Percentiles rank a stretch among this genome's conserved stretches.
Evolutionary conservation across 2,888 invertebrate genomes (phyloP).

Genomic region (Unio pictorum): DNA sequence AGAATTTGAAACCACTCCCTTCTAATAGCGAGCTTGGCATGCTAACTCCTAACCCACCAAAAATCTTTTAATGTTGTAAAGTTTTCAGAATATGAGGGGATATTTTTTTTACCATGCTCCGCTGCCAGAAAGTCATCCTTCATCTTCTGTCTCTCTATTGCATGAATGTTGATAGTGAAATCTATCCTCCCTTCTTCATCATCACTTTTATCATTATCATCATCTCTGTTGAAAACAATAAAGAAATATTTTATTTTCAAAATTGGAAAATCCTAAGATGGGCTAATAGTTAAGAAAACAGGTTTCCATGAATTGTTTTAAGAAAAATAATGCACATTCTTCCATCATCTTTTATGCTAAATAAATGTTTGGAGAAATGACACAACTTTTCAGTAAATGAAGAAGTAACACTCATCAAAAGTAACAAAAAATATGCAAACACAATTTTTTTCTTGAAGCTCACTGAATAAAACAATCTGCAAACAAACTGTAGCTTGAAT

Average conservation of each 20-base stretch:
- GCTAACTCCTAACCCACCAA: too few relatives aligned
- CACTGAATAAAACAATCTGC: too few relatives aligned
- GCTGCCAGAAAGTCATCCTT: conserved; percentile 86
- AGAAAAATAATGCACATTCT: too few relatives aligned
- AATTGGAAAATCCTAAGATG: neutral
- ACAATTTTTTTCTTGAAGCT: too few relatives aligned
- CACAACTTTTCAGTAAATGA: neutral
- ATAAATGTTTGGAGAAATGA: neutral
- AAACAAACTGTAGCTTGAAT: too few relatives aligned
- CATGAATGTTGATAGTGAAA: conserved; percentile 87
- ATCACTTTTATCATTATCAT: conserved; percentile 84
- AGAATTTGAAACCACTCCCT: too few relatives aligned
- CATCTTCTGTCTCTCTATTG: conserved; percentile 83
- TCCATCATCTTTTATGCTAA: neutral
- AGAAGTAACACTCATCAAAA: neutral
- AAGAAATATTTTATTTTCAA: neutral
- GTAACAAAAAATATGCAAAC: too few relatives aligned
- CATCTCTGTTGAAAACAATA: conserved; percentile 74
- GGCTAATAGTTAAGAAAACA: too few relatives aligned
- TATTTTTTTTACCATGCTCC: conserved; percentile 73
- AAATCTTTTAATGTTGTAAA: too few relatives aligned
- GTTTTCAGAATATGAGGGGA: too few relatives aligned
- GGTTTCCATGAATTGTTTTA: too few relatives aligned
- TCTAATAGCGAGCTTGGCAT: too few relatives aligned
- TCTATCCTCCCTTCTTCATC: conserved; percentile 85